Percentiles rank a stretch among this genome's conserved stretches.
phyloP scores from a whole-genome alignment of 2,888 invertebrate species.

The Agrenia bidenticulata region DNA sequence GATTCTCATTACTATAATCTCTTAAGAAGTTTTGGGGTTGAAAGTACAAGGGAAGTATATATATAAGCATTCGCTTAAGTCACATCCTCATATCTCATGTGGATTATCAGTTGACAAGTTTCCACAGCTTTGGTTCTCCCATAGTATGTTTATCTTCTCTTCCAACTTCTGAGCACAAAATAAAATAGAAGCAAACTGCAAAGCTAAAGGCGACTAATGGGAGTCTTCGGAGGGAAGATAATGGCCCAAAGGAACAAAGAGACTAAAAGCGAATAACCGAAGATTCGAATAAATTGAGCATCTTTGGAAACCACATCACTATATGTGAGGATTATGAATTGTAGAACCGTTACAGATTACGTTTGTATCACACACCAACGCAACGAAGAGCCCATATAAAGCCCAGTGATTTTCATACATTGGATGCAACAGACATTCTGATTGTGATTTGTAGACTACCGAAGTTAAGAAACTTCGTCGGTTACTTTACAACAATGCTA shows the following conservation, averaged over 20 bases:
- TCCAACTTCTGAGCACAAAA: background rate
- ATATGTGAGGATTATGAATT: too few species aligned
- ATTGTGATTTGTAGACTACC: too few species aligned
- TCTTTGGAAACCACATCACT: too few species aligned
- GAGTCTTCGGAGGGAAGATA: slow-evolving; percentile 2
- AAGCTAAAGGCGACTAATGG: slow-evolving; percentile 8
- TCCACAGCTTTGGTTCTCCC: slow-evolving; percentile 36
- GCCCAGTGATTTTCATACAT: too few species aligned
- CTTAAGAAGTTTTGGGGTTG: background rate
- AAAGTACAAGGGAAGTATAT: slow-evolving; percentile 1
- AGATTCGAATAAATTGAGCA: too few species aligned
- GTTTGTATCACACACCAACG: too few species aligned
- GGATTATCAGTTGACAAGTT: slow-evolving; percentile 50
- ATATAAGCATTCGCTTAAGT: slow-evolving; percentile 10
- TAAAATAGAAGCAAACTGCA: background rate
- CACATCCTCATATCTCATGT: slow-evolving; percentile 24
- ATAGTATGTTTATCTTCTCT: slow-evolving; percentile 5
- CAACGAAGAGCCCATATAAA: too few species aligned
- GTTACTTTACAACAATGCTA: too few species aligned
- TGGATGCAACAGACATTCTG: too few species aligned
- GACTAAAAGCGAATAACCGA: background rate
- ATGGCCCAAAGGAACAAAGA: background rate
- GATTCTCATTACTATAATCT: slow-evolving; percentile 9
- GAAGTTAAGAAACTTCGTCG: too few species aligned
- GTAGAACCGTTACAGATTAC: too few species aligned